Evolutionary conservation across 1,140 invertebrate genomes (phyloP).

Genomic region (Amphibalanus amphitrite): DNA sequence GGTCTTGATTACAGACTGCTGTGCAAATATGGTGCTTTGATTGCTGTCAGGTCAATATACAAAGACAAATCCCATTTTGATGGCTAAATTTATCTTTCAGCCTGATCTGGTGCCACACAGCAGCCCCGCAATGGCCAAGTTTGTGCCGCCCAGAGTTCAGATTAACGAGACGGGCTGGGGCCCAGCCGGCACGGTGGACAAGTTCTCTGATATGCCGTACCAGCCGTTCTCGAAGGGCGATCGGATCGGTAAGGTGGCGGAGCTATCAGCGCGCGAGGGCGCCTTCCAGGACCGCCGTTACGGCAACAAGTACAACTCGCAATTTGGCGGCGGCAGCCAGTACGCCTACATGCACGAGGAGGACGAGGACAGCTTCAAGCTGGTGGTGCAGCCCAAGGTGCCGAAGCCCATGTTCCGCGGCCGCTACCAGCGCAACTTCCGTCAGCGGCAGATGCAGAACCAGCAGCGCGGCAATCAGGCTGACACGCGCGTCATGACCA

Average conservation of each 20-base stretch:
- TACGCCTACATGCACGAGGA: constrained; percentile 97
- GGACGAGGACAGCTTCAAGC: constrained; percentile 94
- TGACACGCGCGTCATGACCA: constrained; percentile 3
- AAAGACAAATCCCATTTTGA: too few relatives aligned
- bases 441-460: constrained; percentile 30
- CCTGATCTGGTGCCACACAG: too few relatives aligned
- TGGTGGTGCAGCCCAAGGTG: constrained; percentile 83
- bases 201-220: constrained; percentile 95
- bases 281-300: constrained; percentile 71
- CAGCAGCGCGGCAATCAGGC: constrained; percentile 42
- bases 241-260: constrained; percentile 67
- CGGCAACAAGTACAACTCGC: constrained; percentile 75
- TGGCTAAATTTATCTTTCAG: too few relatives aligned
- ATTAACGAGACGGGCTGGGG: constrained; percentile 89
- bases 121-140: constrained; percentile 21
- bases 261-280: constrained; percentile 25
- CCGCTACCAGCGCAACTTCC: constrained; percentile 59
- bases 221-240: constrained; percentile 96
- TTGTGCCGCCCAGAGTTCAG: constrained; percentile 54
- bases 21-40: too few relatives aligned
- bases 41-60: too few relatives aligned
- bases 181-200: constrained; percentile 78
- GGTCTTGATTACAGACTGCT: too few relatives aligned
- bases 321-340: constrained; percentile 76
- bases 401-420: constrained; percentile 79